Evolutionary conservation across 2,888 invertebrate species (phyloP), one percentile per base, ranked within the genome.

Genomic region (Noctua janthe): DNA sequence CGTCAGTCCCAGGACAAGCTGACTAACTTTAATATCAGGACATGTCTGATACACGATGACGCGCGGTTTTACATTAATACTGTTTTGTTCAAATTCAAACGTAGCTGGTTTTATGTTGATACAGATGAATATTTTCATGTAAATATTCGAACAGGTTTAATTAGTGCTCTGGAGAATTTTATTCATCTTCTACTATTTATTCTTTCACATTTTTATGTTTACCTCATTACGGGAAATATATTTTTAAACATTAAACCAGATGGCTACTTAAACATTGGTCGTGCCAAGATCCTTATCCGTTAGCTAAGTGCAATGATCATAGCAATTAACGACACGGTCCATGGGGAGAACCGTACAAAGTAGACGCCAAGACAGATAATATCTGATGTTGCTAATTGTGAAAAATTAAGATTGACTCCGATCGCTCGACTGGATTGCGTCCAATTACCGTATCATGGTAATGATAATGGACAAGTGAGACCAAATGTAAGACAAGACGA

Each of bases 11-110:
- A 88, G 73, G 54, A 73, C 75, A 54, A 78, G 81, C 81, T 88
- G 90, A 86, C 82, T 77, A 81, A 86, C 87, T 88, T 86, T 88
- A 86, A 84, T 89, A 88, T 89, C 82, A 70, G 86, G 59, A 86
- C 78, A 81, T 76, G 76, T 76, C 80, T 82, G 78, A 84, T 76
- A 88, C 81, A 80, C 69, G 77, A 71, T 82, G 84, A 88, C 86
- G 39, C 59, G 84, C 54, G 88, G 88, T 88, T 88, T 80, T 86
- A 80, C 73, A 85, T 87, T 81, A 87, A 84, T 59, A 73, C 64
- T 35, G 70, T 73, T 59, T 73, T 77, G 47, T 74, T 77, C 77
- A 43, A 66, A 70, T 74, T 77, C 77, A 43, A 66, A 70, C 49
- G 54, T 71, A 49, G 29, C 29, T 29, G 51, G 49, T 23, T 66